Percentiles rank a stretch among this genome's conserved stretches.
These are phyloP conservation scores for Drosophila pegasa DNA, from an alignment of 2,888 invertebrate genomes.

Conservation along the genomic window DNA sequence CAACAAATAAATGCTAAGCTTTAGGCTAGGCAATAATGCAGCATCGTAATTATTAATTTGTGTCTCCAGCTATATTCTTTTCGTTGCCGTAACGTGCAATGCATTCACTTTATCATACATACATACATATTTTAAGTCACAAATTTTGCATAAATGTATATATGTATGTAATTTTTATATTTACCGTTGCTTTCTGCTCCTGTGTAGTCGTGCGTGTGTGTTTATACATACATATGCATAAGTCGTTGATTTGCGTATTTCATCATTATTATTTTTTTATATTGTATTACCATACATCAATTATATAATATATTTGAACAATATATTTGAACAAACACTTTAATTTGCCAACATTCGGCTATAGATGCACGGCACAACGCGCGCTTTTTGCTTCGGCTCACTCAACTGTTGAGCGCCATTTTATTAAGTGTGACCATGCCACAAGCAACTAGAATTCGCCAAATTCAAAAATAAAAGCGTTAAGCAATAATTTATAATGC, in stretches of 20 bases:
- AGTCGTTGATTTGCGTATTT: neutral
- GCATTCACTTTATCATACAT: too few species aligned
- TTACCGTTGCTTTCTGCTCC: neutral
- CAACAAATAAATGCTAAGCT: too few species aligned
- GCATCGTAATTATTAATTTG: too few species aligned
- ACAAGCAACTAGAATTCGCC: neutral
- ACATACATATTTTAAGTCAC: too few species aligned
- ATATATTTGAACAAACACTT: neutral
- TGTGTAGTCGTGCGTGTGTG: neutral
- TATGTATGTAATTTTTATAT: neutral
- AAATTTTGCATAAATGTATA: neutral
- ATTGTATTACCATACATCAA: too few species aligned
- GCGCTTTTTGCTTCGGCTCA: neutral
- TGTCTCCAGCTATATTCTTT: too few species aligned
- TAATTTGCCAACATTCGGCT: neutral
- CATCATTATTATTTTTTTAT: neutral
- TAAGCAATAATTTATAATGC: neutral
- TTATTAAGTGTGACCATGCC: neutral
- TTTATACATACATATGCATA: neutral
- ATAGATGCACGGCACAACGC: neutral
- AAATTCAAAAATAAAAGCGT: neutral
- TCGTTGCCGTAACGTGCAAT: too few species aligned
- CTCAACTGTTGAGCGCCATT: neutral
- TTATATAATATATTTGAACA: neutral
- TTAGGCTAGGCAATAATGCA: too few species aligned